Percentiles rank a stretch among this genome's conserved stretches.
Conservation (phyloP, 2,888 invertebrate species). For the Meghimatium bilineatum region DNA sequence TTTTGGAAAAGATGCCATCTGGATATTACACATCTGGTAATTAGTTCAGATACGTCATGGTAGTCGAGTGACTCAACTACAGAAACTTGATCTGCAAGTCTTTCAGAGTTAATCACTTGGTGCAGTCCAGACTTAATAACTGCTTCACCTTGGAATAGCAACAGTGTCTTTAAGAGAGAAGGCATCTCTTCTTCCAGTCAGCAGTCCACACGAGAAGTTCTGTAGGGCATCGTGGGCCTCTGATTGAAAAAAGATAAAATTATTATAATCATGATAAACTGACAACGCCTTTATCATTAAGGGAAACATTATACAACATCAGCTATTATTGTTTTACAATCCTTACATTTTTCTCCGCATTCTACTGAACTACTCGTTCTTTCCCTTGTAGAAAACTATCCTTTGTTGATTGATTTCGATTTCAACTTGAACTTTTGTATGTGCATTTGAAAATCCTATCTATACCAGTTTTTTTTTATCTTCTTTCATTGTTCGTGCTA, state of each 20-base stretch:
- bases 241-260: slow-evolving; percentile 49
- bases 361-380: too few relatives aligned
- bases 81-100: background rate
- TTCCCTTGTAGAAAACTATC: too few relatives aligned
- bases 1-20: too few relatives aligned
- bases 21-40: background rate
- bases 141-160: slow-evolving; percentile 49
- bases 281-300: background rate
- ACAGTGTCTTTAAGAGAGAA: slow-evolving; percentile 67
- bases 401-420: too few relatives aligned
- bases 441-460: too few relatives aligned
- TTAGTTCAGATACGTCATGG: background rate
- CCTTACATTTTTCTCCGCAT: too few relatives aligned
- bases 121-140: background rate
- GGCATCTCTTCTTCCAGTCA: slow-evolving; percentile 65
- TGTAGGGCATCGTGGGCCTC: slow-evolving; percentile 76
- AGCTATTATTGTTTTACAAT: too few relatives aligned
- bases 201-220: slow-evolving; percentile 74
- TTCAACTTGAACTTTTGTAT: too few relatives aligned
- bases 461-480: too few relatives aligned
- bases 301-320: too few relatives aligned
- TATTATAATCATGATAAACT: background rate
- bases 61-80: background rate
- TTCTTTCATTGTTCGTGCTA: too few relatives aligned
- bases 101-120: background rate